Evolutionary conservation across 2,888 invertebrate genomes (phyloP), one percentile per base, ranked within the genome.

Genomic region (Lycia hirtaria): DNA sequence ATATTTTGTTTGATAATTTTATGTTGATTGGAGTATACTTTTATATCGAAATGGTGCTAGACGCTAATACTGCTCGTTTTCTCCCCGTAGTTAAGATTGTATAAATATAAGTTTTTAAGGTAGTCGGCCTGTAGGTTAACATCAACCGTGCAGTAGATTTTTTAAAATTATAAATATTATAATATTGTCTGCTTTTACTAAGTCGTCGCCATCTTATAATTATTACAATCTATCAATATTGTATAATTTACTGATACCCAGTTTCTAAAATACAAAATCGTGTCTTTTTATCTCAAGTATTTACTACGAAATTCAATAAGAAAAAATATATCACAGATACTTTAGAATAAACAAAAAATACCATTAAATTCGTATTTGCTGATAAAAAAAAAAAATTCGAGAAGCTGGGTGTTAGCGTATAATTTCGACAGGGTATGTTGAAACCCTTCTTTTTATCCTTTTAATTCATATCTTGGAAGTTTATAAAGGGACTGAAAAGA

Each of bases 31-130:
- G 81, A 78, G 82, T 86, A 86, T 87, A 88, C 83, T 78, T 56
- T 84, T 87, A 85, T 88, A 88, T 89, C 82, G 76, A 84, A 89
- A 91, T 91, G 92, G 92, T 92, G 92, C 92, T 92, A 92, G 90
- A 88, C 79, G 89, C 88, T 83, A 35, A 51, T 51, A 81, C 80
- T 80, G 72, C 72, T 82, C 76, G 76, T 81, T 87, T 85, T 75
- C 87, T 87, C 76, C 80, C 82, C 73, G 71, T 87, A 85, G 78
- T 75, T 79, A 80, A 78, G 76, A 72, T 72, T 85, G 84, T 87
- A 86, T 65, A 83, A 83, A 85, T 6, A 41, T 40, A 40, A 50
- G 49, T 44, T 44, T 50, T 41, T 14, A 53, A 40, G 38, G 37
- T 37, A 53, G 35, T 41, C 12, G 51, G 35, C 45, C 32, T 33